phyloP scores from a whole-genome alignment of 2,888 invertebrate species.

The Drosophila greeni region DNA sequence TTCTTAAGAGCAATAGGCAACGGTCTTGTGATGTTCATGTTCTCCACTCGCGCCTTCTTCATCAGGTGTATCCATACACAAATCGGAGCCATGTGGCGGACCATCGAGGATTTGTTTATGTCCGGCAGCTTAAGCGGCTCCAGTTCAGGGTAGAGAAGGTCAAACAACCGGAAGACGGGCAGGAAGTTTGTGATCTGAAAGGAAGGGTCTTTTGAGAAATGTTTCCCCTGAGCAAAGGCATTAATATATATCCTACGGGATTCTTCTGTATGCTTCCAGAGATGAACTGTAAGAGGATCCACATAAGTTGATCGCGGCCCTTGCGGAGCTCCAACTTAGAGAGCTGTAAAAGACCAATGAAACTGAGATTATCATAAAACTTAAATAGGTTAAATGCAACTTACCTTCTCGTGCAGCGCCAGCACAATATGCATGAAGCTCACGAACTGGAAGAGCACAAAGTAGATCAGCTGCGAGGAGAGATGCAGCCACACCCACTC shows the following conservation, averaged over 20 bases:
- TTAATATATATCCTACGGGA: slow-evolving; percentile 81
- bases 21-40: slow-evolving; percentile 86
- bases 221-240: background rate
- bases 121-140: slow-evolving; percentile 94
- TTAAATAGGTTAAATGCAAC: background rate
- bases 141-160: slow-evolving; percentile 94
- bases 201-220: slow-evolving; percentile 35
- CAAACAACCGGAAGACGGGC: slow-evolving; percentile 93
- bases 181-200: slow-evolving; percentile 88
- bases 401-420: slow-evolving; percentile 90
- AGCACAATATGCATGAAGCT: slow-evolving; percentile 95
- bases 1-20: slow-evolving; percentile 89
- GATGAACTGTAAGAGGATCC: slow-evolving; percentile 97
- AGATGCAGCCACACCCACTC: slow-evolving; percentile 96
- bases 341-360: slow-evolving; percentile 79
- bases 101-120: slow-evolving; percentile 87
- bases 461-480: slow-evolving; percentile 95
- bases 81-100: slow-evolving; percentile 89
- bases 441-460: slow-evolving; percentile 95
- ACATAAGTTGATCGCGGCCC: slow-evolving; percentile 98
- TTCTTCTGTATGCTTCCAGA: slow-evolving; percentile 97
- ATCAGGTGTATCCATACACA: slow-evolving; percentile 98
- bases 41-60: slow-evolving; percentile 94
- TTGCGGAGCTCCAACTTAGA: slow-evolving; percentile 89
- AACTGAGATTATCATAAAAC: background rate